phyloP scores from a whole-genome alignment of 2,797 vertebrate genomes.

The Melanotaenia boesemani region DNA sequence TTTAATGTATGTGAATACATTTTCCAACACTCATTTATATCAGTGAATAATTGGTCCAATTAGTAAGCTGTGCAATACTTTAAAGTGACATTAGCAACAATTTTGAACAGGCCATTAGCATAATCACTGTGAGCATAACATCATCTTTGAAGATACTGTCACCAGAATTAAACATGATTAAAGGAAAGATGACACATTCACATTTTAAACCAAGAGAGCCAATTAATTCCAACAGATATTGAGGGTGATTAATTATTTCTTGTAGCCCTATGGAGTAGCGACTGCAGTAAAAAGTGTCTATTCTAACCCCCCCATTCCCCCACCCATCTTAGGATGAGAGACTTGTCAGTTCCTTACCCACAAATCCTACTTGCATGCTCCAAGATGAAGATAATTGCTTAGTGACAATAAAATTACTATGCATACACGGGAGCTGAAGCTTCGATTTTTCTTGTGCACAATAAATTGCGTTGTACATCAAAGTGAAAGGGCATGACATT shows the following conservation, averaged over 20 bases:
- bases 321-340: slow-evolving; percentile 12
- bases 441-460: neutral
- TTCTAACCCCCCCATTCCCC: neutral
- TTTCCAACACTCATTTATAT: neutral
- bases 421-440: slow-evolving; percentile 17
- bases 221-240: no score
- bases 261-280: no score
- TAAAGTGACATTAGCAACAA: neutral
- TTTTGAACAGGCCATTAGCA: neutral
- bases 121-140: neutral
- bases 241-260: no score
- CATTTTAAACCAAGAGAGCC: no score
- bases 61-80: neutral
- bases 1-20: neutral
- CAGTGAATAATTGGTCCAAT: neutral
- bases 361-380: slow-evolving; percentile 33
- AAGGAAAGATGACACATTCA: no score
- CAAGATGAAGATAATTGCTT: slow-evolving; percentile 36
- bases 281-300: no score
- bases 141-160: neutral
- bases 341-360: slow-evolving; percentile 29
- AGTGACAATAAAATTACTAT: slow-evolving; percentile 51
- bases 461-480: slow-evolving; percentile 13
- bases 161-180: neutral
- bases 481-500: slow-evolving; percentile 65